These are phyloP conservation scores for Vulpes lagopus DNA, from an alignment of 2,113 vertebrate species.

Conservation along the genomic window DNA sequence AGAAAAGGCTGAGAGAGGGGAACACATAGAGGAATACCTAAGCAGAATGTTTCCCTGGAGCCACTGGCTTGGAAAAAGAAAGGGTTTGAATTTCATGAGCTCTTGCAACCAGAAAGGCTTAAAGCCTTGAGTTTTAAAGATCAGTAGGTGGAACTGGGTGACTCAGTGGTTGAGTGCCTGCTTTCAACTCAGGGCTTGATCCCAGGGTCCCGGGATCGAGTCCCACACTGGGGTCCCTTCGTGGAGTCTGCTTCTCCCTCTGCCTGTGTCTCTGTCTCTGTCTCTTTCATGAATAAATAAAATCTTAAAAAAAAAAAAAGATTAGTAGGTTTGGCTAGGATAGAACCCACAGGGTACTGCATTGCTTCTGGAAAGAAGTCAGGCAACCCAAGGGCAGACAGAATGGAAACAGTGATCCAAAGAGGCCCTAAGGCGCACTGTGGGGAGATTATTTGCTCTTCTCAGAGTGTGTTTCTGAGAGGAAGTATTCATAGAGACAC, in stretches of 20 bases:
- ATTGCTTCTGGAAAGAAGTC: neutral
- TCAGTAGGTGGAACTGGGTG: neutral
- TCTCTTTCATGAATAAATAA: too few relatives aligned
- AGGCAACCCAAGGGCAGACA: neutral
- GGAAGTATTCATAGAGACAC: neutral
- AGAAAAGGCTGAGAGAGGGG: neutral
- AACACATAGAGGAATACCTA: neutral
- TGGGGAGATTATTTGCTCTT: neutral
- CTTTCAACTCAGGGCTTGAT: too few relatives aligned
- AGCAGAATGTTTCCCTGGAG: neutral
- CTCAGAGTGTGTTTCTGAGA: neutral
- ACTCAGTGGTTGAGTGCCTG: too few relatives aligned
- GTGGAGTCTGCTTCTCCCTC: too few relatives aligned
- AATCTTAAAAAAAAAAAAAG: neutral
- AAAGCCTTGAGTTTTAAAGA: neutral
- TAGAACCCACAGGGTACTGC: neutral
- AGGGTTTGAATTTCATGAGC: neutral
- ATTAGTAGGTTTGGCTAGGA: neutral
- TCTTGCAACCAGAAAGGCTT: neutral
- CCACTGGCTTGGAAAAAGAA: neutral
- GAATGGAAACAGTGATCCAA: neutral
- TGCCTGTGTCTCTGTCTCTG: too few relatives aligned
- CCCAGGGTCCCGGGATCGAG: too few relatives aligned
- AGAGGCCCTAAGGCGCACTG: neutral
- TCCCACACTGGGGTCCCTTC: too few relatives aligned